Evolutionary conservation across 2,797 vertebrate genomes (phyloP), one percentile per base, ranked within the genome.

Genomic region (Craterocephalus amniculus): DNA sequence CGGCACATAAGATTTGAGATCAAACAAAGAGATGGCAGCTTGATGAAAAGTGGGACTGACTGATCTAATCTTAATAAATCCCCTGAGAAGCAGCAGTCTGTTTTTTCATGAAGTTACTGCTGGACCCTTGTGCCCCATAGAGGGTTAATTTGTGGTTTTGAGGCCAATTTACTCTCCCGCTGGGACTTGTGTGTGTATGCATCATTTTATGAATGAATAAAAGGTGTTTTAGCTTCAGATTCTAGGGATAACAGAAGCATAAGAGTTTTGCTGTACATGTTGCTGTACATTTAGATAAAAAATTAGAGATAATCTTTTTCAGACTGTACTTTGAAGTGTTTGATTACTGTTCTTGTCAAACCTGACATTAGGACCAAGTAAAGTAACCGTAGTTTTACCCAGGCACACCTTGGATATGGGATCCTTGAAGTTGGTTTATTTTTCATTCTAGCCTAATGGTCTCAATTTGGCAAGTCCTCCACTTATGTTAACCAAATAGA

Each of bases 131-230:
- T 73, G 18, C 71, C 78, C 71, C 48, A 65, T 36, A 67, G 76
- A 76, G 74, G 76, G 79, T 81, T 87, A 66, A 84, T 83, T 89
- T 91, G 89, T 90, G 86, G 87, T 87, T 89, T 89, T 75, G 62
- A 70, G 86, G 79, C 64, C 79, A 83, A 72, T 90, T 90, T 80
- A 76, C 80, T 77, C 68, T 73, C 81, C 80, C 82, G 51, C 45
- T 78, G 77, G 80, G 87, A 75, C 43, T 8, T 58, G 4, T 64
- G 26, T 84, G 27, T 70, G 6, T 82, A 62, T 61, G 32, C 51
- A 63, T 85, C 63, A 70, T 69, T 76, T 83, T 62, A 78, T 59
- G 73, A 77, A 63, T 83, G 57, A 78, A 63, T 67, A 67, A 68
- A 85, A 60, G 56, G 45, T 31, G 32, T 26, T 62, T 57, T 20